A percentile compares a stretch with the other conserved stretches of the same genome.
These are phyloP conservation scores for Copidosoma aretas DNA, from an alignment of 2,888 invertebrate species.

Conservation along the genomic window DNA sequence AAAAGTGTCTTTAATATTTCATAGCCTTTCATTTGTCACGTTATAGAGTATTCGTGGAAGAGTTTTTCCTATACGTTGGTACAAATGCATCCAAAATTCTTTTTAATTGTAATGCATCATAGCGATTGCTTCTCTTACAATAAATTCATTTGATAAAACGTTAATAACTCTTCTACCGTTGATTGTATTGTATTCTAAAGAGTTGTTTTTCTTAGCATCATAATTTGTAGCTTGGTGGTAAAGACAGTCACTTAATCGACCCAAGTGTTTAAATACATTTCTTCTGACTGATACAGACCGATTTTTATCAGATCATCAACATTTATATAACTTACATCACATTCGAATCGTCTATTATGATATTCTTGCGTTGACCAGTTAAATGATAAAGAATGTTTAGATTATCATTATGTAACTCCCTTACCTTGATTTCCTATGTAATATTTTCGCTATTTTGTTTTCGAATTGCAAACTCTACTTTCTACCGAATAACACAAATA, in stretches of 20 bases:
- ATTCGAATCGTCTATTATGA: no score
- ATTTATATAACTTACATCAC: no score
- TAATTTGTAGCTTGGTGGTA: constrained; percentile 28
- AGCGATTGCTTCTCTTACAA: background rate
- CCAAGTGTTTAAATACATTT: constrained; percentile 25
- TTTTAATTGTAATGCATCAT: constrained; percentile 26
- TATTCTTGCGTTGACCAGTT: no score
- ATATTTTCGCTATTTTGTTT: no score
- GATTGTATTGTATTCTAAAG: background rate
- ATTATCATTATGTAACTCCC: no score
- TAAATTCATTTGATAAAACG: constrained; percentile 7
- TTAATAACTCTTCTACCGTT: constrained; percentile 7
- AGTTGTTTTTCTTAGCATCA: constrained; percentile 17
- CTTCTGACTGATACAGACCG: no score
- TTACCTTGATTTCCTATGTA: no score
- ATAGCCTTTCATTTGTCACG: background rate
- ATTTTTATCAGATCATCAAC: no score
- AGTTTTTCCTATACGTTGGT: background rate
- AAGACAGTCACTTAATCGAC: constrained; percentile 38
- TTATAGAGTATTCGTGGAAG: background rate
- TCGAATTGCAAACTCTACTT: no score
- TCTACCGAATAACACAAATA: no score
- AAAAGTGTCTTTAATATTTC: background rate
- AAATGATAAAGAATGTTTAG: no score
- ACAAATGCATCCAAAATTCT: constrained; percentile 17